Base-by-base conservation (phyloP, 2,113 vertebrate species). In the Phyllostomus hastatus region DNA sequence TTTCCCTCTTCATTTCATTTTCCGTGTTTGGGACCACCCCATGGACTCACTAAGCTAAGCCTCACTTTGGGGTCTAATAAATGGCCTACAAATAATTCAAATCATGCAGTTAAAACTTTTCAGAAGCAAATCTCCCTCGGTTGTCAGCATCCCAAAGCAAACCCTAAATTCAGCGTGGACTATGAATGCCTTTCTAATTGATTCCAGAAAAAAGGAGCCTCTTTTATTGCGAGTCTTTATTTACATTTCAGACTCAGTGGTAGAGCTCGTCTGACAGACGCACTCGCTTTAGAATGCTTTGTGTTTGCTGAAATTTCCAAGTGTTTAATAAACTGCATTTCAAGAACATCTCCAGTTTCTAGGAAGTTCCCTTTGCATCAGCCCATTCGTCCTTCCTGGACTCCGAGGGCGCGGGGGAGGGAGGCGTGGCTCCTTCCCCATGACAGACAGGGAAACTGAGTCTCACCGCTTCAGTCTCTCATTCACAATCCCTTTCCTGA, bases 31-130 rank as follows among this genome's bases (percentile, higher is more conserved):
- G 19, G 43, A 64, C 81, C 72, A 52, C 64, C 83, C 95, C 86
- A 0, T 22, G 86, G 69, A n/a, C 54, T 90, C 28, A 8, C 46
- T 64, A 84, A 64, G 78, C 87, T 52, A 57, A 88, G 85, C 69
- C 46, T 17, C 84, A 92, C n/a, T 9, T 26, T n/a, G 31, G n/a
- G n/a, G 33, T 38, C 80, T 90, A 82, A 96, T 82, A 78, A 90
- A 95, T 64, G 38, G n/a, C 69, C 78, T 54, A 59, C 54, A 46
- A 8, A 26, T 69, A 79, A 92, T 91, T 86, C 90, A 85, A 97
- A 90, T 72, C 96, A 90, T 31, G 78, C 26, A n/a, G 52, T 35
- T 96, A 75, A 90, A 95, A 92, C 79, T 95, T 97, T 78, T 52
- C n/a, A 35, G 70, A 94, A 93, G 91, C 81, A 38, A 52, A 73